Evolutionary conservation across 2,113 vertebrate species (phyloP), one percentile per base, ranked within the genome.

Genomic region (Canis aureus): DNA sequence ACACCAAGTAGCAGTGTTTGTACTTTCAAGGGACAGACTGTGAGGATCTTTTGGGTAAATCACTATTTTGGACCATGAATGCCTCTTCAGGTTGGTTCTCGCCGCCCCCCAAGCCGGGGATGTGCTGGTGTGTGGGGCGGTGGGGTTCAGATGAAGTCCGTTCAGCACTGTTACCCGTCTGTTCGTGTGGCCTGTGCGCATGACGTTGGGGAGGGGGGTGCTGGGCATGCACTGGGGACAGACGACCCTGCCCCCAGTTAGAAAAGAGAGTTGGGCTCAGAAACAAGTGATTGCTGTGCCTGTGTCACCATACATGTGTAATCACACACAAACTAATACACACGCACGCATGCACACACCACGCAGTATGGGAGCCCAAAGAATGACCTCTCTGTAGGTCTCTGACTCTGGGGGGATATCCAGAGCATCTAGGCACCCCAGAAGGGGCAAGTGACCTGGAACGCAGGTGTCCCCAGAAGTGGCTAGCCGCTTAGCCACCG

Each of bases 111-210:
- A 7, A 29, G 11, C 29, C 4, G 29, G 29, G 12, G 3, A 4
- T 3, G 43, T 20, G 69, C 29, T 69, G 71, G 59, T 23, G 59
- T 13, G 7, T 32, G 43, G 51, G 32, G n/a, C 32, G 2, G 71
- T 13, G 22, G 19, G 11, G 32, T 19, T 19, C 67, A 1, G 3
- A 19, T 4, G 67, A 35, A 10, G 32, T 17, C 67, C 17, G 1
- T 19, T 35, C 67, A 17, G 32, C 5, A 43, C 43, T 43, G 43
- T 43, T 43, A 43, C 43, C 43, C 43, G 43, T 6, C 43, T 43
- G 43, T 19, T 69, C 1, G 8, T 4, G 66, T 8, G 2, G 3
- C 3, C 17, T 69, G 67, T 4, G 32, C n/a, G n/a, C 16, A 0
- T 35, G 67, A 35, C 8, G 8, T 17, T 69, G 32, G 67, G 16